Conservation (phyloP, 2,113 vertebrate genomes). For the Xiphorhynchus elegans region DNA sequence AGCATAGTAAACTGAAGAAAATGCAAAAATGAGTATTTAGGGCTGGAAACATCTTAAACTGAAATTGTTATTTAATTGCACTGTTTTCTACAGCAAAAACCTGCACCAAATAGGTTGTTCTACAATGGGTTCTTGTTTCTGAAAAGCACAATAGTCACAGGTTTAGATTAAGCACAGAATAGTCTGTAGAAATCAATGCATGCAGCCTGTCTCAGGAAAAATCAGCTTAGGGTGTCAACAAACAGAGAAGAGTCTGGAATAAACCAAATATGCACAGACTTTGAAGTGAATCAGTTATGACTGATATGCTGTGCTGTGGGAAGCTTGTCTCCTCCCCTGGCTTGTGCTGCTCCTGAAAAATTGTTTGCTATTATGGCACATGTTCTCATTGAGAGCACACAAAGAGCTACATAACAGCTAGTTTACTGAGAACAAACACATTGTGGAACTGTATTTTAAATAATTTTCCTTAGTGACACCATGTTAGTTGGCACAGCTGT, state of each 20-base stretch:
- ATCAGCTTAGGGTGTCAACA: not conserved
- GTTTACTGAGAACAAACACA: not conserved
- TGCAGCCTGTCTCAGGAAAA: not conserved
- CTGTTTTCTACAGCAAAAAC: not conserved
- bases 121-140: not conserved
- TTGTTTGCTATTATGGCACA: not conserved
- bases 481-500: not conserved
- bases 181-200: not conserved
- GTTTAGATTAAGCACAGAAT: not conserved
- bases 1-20: not conserved
- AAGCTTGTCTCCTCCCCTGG: not conserved
- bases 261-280: not conserved
- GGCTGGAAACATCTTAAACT: not conserved
- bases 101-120: not conserved
- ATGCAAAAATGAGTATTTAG: not conserved
- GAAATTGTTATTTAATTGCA: not conserved
- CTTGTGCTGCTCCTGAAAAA: not conserved
- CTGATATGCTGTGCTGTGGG: not conserved
- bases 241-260: not conserved
- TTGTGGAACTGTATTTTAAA: not conserved
- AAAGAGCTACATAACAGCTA: not conserved
- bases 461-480: not conserved
- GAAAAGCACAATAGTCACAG: not conserved
- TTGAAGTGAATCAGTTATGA: not conserved
- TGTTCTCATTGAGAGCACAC: not conserved